Evolutionary conservation across 1,140 invertebrate genomes (phyloP).

Genomic region (Pseudachorutes palmiensis): DNA sequence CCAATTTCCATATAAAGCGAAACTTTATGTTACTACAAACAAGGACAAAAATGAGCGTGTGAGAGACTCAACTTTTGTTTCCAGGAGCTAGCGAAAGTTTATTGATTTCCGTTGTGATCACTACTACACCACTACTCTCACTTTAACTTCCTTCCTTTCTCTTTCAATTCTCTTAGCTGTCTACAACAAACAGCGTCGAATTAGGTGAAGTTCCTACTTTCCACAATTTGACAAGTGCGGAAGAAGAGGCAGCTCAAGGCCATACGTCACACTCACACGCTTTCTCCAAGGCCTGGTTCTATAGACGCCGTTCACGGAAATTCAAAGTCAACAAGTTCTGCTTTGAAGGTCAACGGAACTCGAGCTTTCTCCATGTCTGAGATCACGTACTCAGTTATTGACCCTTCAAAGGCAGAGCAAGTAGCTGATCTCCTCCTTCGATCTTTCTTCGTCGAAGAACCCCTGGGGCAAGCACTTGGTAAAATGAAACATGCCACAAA

Average conservation of each 20-base stretch:
- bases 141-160: background rate
- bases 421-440: conserved; percentile 15
- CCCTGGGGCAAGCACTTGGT: conserved; percentile 18
- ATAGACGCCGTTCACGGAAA: too few relatives aligned
- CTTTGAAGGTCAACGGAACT: background rate
- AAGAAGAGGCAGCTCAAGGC: background rate
- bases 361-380: background rate
- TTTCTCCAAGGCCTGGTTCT: too few relatives aligned
- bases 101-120: background rate
- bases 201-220: too few relatives aligned
- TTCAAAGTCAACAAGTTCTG: too few relatives aligned
- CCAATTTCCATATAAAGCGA: too few relatives aligned
- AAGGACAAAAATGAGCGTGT: too few relatives aligned
- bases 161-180: background rate
- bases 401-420: conserved; percentile 4
- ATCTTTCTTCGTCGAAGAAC: conserved; percentile 21
- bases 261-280: background rate
- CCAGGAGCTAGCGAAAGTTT: background rate
- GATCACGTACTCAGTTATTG: background rate
- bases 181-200: background rate
- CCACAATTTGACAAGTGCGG: background rate
- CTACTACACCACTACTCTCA: too few relatives aligned
- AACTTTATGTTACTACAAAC: too few relatives aligned
- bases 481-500: too few relatives aligned
- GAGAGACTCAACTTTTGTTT: too few relatives aligned